Conservation (phyloP, 2,113 vertebrate species). For the Myiagra hebetior region DNA sequence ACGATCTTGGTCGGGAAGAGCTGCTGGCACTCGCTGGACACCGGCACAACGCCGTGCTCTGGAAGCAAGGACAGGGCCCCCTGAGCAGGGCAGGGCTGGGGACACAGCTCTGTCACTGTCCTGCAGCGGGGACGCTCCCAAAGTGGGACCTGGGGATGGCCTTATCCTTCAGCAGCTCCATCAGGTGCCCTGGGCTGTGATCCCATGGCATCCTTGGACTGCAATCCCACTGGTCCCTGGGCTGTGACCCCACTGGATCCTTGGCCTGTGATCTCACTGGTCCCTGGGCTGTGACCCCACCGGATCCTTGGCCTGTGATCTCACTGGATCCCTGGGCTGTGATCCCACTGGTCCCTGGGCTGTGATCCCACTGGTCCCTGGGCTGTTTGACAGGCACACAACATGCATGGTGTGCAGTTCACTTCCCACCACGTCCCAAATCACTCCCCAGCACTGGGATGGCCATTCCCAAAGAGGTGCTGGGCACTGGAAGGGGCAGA, state of each 20-base stretch:
- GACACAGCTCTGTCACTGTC: neutral
- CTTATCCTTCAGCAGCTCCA: neutral
- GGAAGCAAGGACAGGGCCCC: neutral
- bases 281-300: rapidly evolving
- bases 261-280: no score
- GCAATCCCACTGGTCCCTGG: no score
- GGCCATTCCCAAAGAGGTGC: neutral
- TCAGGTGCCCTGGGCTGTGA: rapidly evolving
- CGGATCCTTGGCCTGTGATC: neutral
- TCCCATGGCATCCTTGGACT: rapidly evolving
- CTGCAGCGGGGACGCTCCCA: rapidly evolving
- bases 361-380: neutral
- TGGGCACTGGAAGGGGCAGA: neutral
- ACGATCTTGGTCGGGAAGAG: conserved; percentile 94
- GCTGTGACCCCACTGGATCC: no score
- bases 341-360: no score
- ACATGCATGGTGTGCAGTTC: rapidly evolving
- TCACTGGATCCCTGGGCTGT: rapidly evolving
- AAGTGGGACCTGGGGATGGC: rapidly evolving
- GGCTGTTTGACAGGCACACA: rapidly evolving
- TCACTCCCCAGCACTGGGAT: rapidly evolving
- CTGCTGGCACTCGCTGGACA: conserved; percentile 89
- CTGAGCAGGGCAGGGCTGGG: neutral
- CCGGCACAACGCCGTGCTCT: conserved; percentile 91
- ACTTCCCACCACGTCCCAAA: rapidly evolving